Evolutionary conservation across 2,113 vertebrate genomes (phyloP), one percentile per base, ranked within the genome.

Genomic region (Pipa parva): DNA sequence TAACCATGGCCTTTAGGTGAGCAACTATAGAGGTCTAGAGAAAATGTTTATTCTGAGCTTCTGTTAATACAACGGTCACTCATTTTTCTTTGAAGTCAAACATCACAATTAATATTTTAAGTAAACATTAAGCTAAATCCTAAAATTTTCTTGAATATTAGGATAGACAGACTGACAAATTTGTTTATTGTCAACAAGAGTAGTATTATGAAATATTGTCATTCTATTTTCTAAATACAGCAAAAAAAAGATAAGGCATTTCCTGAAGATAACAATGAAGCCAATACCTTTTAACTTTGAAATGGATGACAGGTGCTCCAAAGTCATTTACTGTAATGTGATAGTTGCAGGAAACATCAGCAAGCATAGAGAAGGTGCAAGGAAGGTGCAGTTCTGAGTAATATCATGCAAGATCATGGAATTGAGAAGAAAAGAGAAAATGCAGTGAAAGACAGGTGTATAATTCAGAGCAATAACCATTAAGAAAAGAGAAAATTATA

Each of bases 341-440:
- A 52, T 7, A 52, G 24, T 39, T 52, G 56, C 31, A 51, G 46
- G n/a, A 60, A 45, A 37, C 22, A 60, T 15, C 65, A 60, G 36
- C 36, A 60, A 69, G 33, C 25, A 54, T 22, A 70, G 48, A 42
- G 48, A 70, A 54, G 66, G 39, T 39, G 49, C 22, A 59, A 52
- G 33, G n/a, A 18, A 25, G 63, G 11, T 31, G 39, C 45, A 9
- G 27, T 12, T 25, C 31, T 6, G 45, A 37, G 39, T 10, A 59
- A 55, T 33, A 20, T 36, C 37, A 45, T 54, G 50, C 25, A 29
- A 70, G 45, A n/a, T 29, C 31, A 21, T 7, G 25, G 21, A 18
- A 60, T 61, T 21, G 25, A 28, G 33, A 60, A 25, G 46, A 22
- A 28, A 69, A 60, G 59, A 46, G 22, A 50, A 68, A 3, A 63